Evolutionary conservation across 1,140 invertebrate species (phyloP).

Genomic region (Trypoxylus dichotomus): DNA sequence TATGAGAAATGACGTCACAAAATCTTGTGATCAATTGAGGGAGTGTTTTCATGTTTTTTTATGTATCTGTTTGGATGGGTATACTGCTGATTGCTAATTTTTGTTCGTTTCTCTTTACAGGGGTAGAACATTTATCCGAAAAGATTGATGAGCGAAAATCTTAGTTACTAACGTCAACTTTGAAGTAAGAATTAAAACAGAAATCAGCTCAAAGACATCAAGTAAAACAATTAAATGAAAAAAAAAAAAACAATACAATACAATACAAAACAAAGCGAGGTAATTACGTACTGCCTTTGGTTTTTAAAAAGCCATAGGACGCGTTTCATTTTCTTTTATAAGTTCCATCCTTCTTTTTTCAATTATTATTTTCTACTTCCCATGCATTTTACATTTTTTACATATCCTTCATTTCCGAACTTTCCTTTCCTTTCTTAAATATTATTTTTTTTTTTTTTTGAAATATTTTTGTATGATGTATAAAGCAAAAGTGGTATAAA

Average conservation of each 20-base stretch:
- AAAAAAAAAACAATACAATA: not conserved
- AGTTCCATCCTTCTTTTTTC: not conserved
- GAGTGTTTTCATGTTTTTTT: too few species aligned
- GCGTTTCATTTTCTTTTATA: not conserved
- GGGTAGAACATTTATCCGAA: conserved; percentile 50
- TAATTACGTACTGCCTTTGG: conserved; percentile 26
- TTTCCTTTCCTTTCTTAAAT: not conserved
- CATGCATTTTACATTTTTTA: too few species aligned
- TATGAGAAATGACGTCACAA: too few species aligned
- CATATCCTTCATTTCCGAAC: too few species aligned
- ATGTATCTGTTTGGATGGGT: too few species aligned
- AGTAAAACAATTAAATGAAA: conserved; percentile 1
- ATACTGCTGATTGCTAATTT: not conserved
- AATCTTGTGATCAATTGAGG: too few species aligned
- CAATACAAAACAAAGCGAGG: not conserved
- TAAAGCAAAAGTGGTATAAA: not conserved
- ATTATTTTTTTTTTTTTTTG: not conserved
- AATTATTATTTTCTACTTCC: not conserved
- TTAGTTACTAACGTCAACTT: conserved; percentile 24
- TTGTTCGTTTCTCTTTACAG: conserved; percentile 42
- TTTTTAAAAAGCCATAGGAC: conserved; percentile 26
- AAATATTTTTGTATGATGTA: not conserved
- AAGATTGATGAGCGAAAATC: conserved; percentile 44
- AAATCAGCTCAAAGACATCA: conserved; percentile 2
- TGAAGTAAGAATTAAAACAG: conserved; percentile 8